Base-by-base conservation (phyloP, 2,888 invertebrate species). In the Therioaphis trifolii region DNA sequence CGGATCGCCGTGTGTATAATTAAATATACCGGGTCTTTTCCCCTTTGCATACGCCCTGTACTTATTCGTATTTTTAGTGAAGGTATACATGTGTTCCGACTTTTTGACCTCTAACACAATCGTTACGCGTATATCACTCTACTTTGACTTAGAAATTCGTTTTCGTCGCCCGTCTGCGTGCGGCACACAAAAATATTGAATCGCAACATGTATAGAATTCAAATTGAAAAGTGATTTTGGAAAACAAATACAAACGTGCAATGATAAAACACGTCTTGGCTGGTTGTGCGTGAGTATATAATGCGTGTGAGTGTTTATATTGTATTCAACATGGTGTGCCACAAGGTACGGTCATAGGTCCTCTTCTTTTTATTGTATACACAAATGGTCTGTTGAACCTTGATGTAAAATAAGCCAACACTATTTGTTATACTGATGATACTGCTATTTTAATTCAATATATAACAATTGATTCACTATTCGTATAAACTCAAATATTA, bases 71-170 rank as follows among this genome's bases (percentile, higher is more conserved):
- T 29, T 72, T 29, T 72, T 49, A 72, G 12, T 72, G 4, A n/a
- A 49, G n/a, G 52, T 52, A 21, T 5, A 46, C 24, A 46, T 4
- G 4, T 46, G 2, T 46, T 14, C 14, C 5, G 75, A 76, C 27
- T 43, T 61, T 61, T 76, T 61, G 61, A 76, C 61, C 75, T 76
- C 75, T 76, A 76, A 61, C 55, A 15, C 74, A 40, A 24, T 24
- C 35, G 52, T 55, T 55, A 35, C 55, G 40, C 58, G 21, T 55
- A 74, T n/a, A n/a, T 55, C 55, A 52, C 55, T 74, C 74, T 58
- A 15, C 24, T 58, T 75, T 58, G 58, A 75, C 58, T 58, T 24
- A 5, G 40, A 75, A 43, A 43, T 43, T 43, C 24, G 40, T 58
- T 58, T 58, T 58, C 24, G 18, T 75, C 14, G 35, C 7, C 7